phyloP scores from a whole-genome alignment of 2,888 invertebrate genomes.

The Anthoptus insignis region DNA sequence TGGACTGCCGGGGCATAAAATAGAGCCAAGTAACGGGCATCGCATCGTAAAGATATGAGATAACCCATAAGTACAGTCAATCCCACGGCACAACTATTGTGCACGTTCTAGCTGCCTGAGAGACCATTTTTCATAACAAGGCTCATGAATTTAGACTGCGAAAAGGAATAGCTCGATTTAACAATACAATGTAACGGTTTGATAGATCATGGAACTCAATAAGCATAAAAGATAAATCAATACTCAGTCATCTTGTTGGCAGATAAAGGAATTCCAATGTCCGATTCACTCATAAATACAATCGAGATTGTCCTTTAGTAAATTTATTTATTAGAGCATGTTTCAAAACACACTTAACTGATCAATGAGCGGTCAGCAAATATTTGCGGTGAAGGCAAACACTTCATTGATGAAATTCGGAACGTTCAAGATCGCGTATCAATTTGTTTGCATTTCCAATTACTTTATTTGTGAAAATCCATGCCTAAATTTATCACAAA shows the following conservation, averaged over 20 bases:
- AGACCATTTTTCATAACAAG: slow-evolving; percentile 10
- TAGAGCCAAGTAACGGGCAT: slow-evolving; percentile 48
- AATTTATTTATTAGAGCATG: slow-evolving; percentile 3
- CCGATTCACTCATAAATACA: neutral
- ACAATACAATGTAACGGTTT: slow-evolving; percentile 2
- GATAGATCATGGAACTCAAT: neutral
- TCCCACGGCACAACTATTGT: slow-evolving; percentile 40
- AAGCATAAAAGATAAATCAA: neutral
- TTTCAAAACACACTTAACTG: neutral
- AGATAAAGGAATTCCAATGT: slow-evolving; percentile 3
- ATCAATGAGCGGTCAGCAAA: slow-evolving; percentile 16
- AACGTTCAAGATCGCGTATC: neutral
- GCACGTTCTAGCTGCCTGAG: slow-evolving; percentile 1
- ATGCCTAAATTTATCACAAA: neutral
- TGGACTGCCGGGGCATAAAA: slow-evolving; percentile 20
- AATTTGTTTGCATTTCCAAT: neutral
- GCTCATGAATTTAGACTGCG: neutral
- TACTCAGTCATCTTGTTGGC: neutral
- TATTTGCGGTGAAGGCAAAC: slow-evolving; percentile 19
- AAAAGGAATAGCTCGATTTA: neutral
- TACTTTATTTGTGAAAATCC: neutral
- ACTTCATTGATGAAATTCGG: slow-evolving; percentile 3
- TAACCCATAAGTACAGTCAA: slow-evolving; percentile 51
- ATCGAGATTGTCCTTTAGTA: neutral
- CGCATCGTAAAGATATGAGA: slow-evolving; percentile 51